phyloP scores from a whole-genome alignment of 2,888 invertebrate species.

The Plebejus argus region DNA sequence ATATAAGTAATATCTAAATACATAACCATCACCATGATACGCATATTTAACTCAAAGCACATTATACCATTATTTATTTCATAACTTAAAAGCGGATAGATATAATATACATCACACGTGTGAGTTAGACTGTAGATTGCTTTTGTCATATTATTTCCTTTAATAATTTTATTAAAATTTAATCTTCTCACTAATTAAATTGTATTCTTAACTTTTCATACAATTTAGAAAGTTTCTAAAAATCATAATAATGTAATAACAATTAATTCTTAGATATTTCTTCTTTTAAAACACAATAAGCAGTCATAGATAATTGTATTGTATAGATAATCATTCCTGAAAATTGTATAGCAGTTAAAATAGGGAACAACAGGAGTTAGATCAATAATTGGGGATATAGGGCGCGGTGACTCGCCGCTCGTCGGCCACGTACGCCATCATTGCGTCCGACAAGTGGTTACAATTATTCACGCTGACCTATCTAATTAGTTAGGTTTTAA shows the following conservation, averaged over 20 bases:
- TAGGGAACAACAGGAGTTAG: background rate
- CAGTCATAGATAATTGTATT: background rate
- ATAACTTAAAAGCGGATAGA: background rate
- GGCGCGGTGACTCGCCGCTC: background rate
- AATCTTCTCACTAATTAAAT: no score
- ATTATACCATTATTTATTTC: background rate
- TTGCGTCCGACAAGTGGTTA: conserved; percentile 1
- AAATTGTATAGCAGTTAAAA: background rate
- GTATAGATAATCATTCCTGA: background rate
- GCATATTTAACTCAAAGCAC: background rate
- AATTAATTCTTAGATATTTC: no score
- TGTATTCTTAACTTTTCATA: no score
- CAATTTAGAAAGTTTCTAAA: no score
- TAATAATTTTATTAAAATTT: no score
- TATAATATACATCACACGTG: background rate
- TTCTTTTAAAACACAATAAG: background rate
- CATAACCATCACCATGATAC: background rate
- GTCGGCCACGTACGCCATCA: background rate
- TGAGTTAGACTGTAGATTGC: no score
- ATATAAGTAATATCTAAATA: background rate
- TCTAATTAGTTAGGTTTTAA: conserved; percentile 1
- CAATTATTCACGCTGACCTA: background rate
- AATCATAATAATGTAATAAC: no score
- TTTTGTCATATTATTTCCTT: no score
- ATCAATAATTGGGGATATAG: conserved; percentile 21